Base-by-base conservation (phyloP, 2,113 vertebrate genomes). In the Python bivittatus region DNA sequence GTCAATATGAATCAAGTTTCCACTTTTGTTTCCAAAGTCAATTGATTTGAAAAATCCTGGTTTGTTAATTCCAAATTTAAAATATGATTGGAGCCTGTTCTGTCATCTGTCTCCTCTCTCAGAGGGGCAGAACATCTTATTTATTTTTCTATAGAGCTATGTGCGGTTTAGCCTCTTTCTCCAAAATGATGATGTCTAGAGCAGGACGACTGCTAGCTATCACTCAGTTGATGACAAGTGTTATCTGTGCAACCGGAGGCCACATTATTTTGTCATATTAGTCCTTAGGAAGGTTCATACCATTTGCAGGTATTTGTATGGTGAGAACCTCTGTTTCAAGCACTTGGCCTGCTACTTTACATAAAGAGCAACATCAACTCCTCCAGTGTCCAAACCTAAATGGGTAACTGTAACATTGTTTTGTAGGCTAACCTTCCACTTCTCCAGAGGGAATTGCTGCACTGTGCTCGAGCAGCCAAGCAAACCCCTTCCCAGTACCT, bases 401-500 rank as follows among this genome's bases (percentile, higher is more conserved):
- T 83, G 20, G 68, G 0, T 53, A 60, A 17, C 17, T 9, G 17
- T 84, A 72, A 92, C 52, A 91, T 84, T 96, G 84, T 94, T 94
- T 96, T 96, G 8, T 95, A 99, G 99, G 99, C 99, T 92, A 99
- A 99, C 96, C 98, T 99, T 8, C 99, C 99, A 0, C 97, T 99
- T 96, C 98, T 99, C 88, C 99, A 99, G 97, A 97, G 99, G 33
- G 99, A 99, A 97, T 96, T 99, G 91, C 97, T 99, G 94, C 99
- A 99, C 96, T 99, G 99, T 1, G 99, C 99, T 48, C 98, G 99
- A 0, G 99, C 99, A 11, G 99, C 99, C 97, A 99, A 99, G 97
- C 99, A 99, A 97, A 99, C 99, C 0, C 99, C 99, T 0, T 99
- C 99, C 54, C 99, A 99, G 97, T 99, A 99, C 97, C 97, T 99